Evolutionary conservation across 2,888 invertebrate genomes (phyloP).

Genomic region (Drosophila conformis): DNA sequence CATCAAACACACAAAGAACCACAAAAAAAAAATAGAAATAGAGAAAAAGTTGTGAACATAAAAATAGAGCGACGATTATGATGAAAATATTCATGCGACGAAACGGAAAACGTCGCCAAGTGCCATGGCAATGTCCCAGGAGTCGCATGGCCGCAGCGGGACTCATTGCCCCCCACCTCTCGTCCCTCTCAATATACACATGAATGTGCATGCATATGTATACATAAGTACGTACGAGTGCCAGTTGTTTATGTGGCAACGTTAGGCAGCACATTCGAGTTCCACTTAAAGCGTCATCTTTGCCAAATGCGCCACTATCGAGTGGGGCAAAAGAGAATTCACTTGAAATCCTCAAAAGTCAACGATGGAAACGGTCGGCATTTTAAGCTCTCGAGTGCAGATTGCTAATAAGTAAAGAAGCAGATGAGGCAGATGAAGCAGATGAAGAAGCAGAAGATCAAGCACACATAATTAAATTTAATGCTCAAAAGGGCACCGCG

Average conservation of each 20-base stretch:
- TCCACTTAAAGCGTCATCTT: constrained; percentile 70
- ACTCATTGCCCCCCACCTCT: background rate
- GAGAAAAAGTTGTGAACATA: constrained; percentile 59
- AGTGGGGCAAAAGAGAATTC: constrained; percentile 1
- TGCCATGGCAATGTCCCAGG: constrained; percentile 44
- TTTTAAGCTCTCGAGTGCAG: constrained; percentile 42
- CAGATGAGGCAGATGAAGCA: background rate
- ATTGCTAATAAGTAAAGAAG: constrained; percentile 59
- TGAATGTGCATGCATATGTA: constrained; percentile 3
- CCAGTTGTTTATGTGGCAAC: constrained; percentile 73
- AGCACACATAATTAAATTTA: constrained; percentile 72
- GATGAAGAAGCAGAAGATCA: constrained; percentile 22
- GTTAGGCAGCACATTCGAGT: constrained; percentile 72
- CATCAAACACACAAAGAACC: background rate
- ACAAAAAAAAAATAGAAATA: constrained; percentile 15
- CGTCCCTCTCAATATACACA: background rate
- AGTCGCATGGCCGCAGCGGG: constrained; percentile 31
- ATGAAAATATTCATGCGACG: constrained; percentile 80
- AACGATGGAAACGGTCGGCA: constrained; percentile 31
- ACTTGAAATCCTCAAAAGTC: constrained; percentile 42
- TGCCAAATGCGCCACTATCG: constrained; percentile 54
- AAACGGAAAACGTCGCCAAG: constrained; percentile 62
- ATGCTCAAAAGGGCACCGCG: constrained; percentile 55
- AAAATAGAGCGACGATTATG: constrained; percentile 77
- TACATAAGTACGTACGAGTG: background rate